phyloP scores from a whole-genome alignment of 37 sponge, comb jelly and placozoan genomes.

The Lycopodina hypogea region DNA sequence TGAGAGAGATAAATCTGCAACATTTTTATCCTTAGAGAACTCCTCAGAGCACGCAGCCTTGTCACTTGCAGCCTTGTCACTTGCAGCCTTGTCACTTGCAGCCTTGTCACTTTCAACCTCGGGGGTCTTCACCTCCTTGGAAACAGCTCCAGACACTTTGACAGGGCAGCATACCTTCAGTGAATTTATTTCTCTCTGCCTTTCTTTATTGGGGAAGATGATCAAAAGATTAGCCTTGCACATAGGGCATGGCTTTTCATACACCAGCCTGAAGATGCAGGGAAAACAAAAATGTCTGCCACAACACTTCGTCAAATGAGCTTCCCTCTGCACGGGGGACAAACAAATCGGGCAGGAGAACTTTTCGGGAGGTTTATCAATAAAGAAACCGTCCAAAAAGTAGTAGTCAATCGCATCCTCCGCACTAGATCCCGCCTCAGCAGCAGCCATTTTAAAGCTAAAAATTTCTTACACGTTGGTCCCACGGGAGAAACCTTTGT shows the following conservation, averaged over 20 bases:
- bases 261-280: constrained; percentile 6
- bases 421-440: no score
- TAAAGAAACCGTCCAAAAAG: constrained; percentile 9
- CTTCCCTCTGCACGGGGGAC: constrained; percentile 24
- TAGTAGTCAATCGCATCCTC: constrained; percentile 3
- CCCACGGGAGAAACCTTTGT: no score
- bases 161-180: constrained; percentile 15
- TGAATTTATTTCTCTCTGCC: constrained; percentile 31
- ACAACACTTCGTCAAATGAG: constrained; percentile 23
- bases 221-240: constrained; percentile 8
- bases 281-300: constrained; percentile 25
- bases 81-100: not conserved
- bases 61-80: not conserved
- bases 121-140: not conserved
- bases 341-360: constrained; percentile 36
- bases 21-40: not conserved
- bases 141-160: not conserved
- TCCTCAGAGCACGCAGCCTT: not conserved
- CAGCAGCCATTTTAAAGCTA: not conserved
- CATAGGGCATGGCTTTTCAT: constrained; percentile 18
- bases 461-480: no score
- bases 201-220: constrained; percentile 34
- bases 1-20: not conserved
- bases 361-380: not conserved
- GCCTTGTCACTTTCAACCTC: not conserved